These are phyloP conservation scores for Drosophila stalkeri DNA, from an alignment of 2,888 invertebrate species.

Conservation along the genomic window DNA sequence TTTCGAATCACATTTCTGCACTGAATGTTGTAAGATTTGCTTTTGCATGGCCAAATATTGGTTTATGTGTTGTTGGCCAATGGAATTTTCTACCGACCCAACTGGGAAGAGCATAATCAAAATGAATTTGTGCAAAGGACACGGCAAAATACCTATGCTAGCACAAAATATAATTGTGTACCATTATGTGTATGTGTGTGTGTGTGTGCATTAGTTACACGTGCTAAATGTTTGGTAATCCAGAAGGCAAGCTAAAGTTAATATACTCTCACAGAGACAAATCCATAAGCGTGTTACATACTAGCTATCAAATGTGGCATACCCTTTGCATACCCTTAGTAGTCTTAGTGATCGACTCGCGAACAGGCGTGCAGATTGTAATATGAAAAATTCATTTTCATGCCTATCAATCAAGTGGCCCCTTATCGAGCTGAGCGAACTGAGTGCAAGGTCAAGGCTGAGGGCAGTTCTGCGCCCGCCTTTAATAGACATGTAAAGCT, in stretches of 20 bases:
- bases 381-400: constrained; percentile 73
- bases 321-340: constrained; percentile 1
- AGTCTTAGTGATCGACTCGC: constrained; percentile 38
- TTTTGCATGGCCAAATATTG: constrained; percentile 4
- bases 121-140: constrained; percentile 56
- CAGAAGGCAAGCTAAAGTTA: constrained; percentile 10
- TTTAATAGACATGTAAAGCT: constrained; percentile 57
- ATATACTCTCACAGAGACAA: neutral
- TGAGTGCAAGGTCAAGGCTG: constrained; percentile 26
- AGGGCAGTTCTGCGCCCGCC: constrained; percentile 32
- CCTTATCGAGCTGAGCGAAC: constrained; percentile 5
- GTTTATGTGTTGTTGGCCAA: neutral
- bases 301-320: neutral
- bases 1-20: neutral
- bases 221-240: constrained; percentile 36
- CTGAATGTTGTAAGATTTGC: neutral
- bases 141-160: constrained; percentile 33
- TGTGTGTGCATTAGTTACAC: constrained; percentile 30
- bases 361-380: neutral
- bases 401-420: constrained; percentile 66
- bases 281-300: neutral
- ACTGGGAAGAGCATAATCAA: constrained; percentile 28
- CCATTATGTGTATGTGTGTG: constrained; percentile 11
- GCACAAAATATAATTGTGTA: constrained; percentile 34
- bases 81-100: constrained; percentile 16